Evolutionary conservation across 2,888 invertebrate genomes (phyloP), one percentile per base, ranked within the genome.

Genomic region (Spodoptera exigua): DNA sequence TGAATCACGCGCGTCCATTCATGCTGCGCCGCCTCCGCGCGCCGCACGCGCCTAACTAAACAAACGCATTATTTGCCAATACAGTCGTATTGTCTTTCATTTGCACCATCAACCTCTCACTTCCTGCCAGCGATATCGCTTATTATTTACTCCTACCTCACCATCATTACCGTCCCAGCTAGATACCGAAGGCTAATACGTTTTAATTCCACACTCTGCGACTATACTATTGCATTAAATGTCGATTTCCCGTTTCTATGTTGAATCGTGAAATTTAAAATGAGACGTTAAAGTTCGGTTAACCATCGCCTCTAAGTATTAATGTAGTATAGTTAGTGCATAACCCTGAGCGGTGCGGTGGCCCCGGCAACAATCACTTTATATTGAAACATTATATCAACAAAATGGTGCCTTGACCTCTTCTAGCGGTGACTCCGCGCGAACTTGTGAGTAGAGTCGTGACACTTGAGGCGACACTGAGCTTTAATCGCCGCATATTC

Each of bases 1-100:
- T 93, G 93, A 93, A 89, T 93, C 92, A 93, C 87, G 82, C 86
- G 79, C 81, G 74, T 84, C 88, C 93, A 93, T 93, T 93, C 90
- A 93, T 85, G 76, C 80, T 65, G 52, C 63, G 81, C 90, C 75
- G 89, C 90, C 92, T 87, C 88, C 92, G 85, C 91, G 72, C 79
- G 78, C 78, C 81, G 88, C 90, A 86, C 89, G 88, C 86, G 89
- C 85, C 83, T 79, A 46, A 84, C 84, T 82, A 85, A 80, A 79
- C 74, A 83, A 79, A 88, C 86, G 87, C 83, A 84, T 86, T 87
- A 85, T 84, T 85, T 84, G 82, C 84, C 83, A 84, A 85, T 84
- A 80, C 74, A 67, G 61, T 61, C 63, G 78, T 88, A 91, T 90
- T 90, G 90, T 91, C 75, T 83, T 90, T 90, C 86, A 88, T 88